phyloP scores from a whole-genome alignment of 1,140 invertebrate species.

The Polypedilum pembai region DNA sequence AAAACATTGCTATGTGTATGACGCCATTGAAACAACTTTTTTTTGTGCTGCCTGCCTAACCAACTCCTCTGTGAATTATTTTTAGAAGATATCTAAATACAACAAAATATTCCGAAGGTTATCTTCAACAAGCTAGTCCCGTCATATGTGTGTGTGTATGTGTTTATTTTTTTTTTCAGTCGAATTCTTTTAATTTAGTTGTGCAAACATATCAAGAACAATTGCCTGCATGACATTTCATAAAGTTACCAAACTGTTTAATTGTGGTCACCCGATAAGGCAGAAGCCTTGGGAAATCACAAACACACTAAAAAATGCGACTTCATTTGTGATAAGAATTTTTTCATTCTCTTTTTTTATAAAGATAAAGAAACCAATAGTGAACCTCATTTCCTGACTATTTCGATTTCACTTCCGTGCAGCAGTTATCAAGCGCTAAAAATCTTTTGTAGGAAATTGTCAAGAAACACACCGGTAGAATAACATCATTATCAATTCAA shows the following conservation, averaged over 20 bases:
- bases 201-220: neutral
- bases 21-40: conserved; percentile 4
- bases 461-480: neutral
- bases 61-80: neutral
- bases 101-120: conserved; percentile 15
- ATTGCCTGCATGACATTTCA: neutral
- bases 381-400: neutral
- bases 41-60: neutral
- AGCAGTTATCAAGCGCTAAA: neutral
- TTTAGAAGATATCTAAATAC: neutral
- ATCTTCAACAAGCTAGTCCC: conserved; percentile 2
- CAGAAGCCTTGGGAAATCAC: too few species aligned
- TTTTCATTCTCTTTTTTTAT: too few species aligned
- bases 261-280: neutral
- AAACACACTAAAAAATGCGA: too few species aligned
- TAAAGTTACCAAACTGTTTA: neutral
- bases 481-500: neutral
- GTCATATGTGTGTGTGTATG: too few species aligned
- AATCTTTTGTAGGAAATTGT: neutral
- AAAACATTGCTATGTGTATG: neutral
- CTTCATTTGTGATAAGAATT: too few species aligned
- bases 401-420: neutral
- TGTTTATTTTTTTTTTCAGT: too few species aligned
- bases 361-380: too few species aligned
- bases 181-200: neutral